A percentile compares a stretch with the other conserved stretches of the same genome.
phyloP scores from a whole-genome alignment of 2,797 vertebrate species.

The Falco peregrinus region DNA sequence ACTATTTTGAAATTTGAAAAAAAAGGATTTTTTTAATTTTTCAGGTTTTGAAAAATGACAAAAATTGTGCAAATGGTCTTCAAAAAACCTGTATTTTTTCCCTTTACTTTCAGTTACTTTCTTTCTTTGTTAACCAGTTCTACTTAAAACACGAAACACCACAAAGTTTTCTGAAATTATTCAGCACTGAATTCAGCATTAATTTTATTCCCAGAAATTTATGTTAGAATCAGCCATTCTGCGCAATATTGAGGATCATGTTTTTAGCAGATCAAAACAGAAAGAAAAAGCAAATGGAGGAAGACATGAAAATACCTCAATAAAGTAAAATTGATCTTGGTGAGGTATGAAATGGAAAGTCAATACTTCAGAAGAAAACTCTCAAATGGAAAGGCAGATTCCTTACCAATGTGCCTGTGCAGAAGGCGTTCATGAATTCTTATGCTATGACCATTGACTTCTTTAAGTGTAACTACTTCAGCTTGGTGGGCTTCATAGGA shows the following conservation, averaged over 20 bases:
- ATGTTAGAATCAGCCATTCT: neutral
- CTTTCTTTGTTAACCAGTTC: neutral
- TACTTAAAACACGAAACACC: neutral
- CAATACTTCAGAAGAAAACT: neutral
- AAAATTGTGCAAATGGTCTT: neutral
- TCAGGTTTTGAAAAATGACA: neutral
- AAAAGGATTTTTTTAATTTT: neutral
- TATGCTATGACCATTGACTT: slow-evolving; percentile 62
- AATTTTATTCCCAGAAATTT: neutral
- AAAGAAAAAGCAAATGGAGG: neutral
- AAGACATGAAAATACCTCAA: neutral
- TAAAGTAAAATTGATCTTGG: neutral
- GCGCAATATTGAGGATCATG: neutral
- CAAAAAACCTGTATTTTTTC: neutral
- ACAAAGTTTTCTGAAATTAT: neutral
- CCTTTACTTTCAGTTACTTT: neutral
- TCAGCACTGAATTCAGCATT: neutral
- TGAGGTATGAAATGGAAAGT: neutral
- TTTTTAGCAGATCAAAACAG: neutral
- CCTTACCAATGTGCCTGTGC: slow-evolving; percentile 75
- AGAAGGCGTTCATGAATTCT: slow-evolving; percentile 55
- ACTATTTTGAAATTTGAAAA: neutral
- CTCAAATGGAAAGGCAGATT: neutral
- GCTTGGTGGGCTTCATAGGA: slow-evolving; percentile 79
- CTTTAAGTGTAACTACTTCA: slow-evolving; percentile 71